These are phyloP conservation scores for Xylota sylvarum DNA, from an alignment of 2,888 invertebrate genomes.

Conservation along the genomic window DNA sequence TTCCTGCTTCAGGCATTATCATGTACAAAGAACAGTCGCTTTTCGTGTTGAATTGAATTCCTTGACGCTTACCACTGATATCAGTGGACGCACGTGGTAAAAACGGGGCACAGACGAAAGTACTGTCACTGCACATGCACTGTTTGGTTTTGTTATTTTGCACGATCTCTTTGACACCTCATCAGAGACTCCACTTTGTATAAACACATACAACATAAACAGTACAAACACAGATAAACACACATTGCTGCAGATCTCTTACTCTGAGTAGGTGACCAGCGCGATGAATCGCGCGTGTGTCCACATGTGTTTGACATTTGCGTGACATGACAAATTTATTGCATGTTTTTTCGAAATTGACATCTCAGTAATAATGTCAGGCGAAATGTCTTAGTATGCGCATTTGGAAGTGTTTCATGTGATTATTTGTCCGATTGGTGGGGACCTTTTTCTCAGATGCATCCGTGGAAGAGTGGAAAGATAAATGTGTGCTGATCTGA, in stretches of 20 bases:
- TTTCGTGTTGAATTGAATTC: slow-evolving; percentile 31
- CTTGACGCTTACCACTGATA: slow-evolving; percentile 15
- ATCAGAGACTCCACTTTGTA: slow-evolving; percentile 6
- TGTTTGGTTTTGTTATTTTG: neutral
- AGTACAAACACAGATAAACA: neutral
- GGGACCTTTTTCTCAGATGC: neutral
- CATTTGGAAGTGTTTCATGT: slow-evolving; percentile 29
- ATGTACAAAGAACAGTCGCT: neutral
- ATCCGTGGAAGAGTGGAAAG: neutral
- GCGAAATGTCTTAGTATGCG: slow-evolving; percentile 39
- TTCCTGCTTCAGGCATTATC: slow-evolving; percentile 46
- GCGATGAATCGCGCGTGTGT: slow-evolving; percentile 41
- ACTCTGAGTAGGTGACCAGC: slow-evolving; percentile 21
- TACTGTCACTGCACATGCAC: neutral
- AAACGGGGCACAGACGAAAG: neutral
- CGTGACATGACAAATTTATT: slow-evolving; percentile 58
- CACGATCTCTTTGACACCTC: slow-evolving; percentile 46
- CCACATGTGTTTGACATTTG: slow-evolving; percentile 46
- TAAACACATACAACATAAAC: too few relatives aligned
- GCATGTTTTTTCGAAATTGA: slow-evolving; percentile 42
- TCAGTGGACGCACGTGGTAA: neutral
- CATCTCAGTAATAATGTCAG: slow-evolving; percentile 53
- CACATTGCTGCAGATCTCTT: slow-evolving; percentile 9
- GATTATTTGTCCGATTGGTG: slow-evolving; percentile 9
- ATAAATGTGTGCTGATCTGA: neutral